Evolutionary conservation across 2,113 vertebrate genomes (phyloP), one percentile per base, ranked within the genome.

Genomic region (Tapirus terrestris): DNA sequence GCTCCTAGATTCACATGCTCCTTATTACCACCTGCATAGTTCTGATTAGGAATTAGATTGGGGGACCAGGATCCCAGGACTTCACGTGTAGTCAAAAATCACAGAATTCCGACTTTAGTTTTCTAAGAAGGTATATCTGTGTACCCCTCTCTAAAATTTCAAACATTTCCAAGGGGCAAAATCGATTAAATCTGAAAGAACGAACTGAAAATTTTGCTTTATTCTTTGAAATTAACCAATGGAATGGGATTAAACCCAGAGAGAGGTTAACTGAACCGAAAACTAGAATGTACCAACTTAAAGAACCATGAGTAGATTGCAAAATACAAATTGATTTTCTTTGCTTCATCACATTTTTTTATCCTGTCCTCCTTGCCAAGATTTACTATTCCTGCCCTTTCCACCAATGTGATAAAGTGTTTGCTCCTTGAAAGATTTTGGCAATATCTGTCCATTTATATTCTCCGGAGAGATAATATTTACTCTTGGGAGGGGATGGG

Each of bases 271-370:
- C 11, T 58, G 13, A 92, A 92, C 51, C 29, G 18, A 65, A 90
- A 95, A 65, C 14, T 82, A 13, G 25, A 91, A 63, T 43, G 16
- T 77, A 70, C n/a, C 75, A 70, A 39, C 53, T 87, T 87, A 3
- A 20, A 77, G 23, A 86, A 53, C 43, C 68, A 33, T 63, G 43
- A 72, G 91, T 76, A 83, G 63, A 91, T 53, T 93, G 36, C 45
- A 73, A 14, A 80, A 63, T 53, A 67, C 56, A 84, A 90, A 72
- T 48, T 65, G 17, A 45, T 60, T 95, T 88, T 73, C 23, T 89
- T 97, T 93, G 73, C 43, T 92, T 51, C 88, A 53, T 94, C 61
- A 56, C 11, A 39, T 91, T 93, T 91, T 60, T 89, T 89, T 81
- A 56, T 89, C 17, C 33, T 58, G 0, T 80, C 56, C 14, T 67